A percentile compares a stretch with the other conserved stretches of the same genome.
Conservation (phyloP, 2,888 invertebrate species). For the Melanargia galathea region DNA sequence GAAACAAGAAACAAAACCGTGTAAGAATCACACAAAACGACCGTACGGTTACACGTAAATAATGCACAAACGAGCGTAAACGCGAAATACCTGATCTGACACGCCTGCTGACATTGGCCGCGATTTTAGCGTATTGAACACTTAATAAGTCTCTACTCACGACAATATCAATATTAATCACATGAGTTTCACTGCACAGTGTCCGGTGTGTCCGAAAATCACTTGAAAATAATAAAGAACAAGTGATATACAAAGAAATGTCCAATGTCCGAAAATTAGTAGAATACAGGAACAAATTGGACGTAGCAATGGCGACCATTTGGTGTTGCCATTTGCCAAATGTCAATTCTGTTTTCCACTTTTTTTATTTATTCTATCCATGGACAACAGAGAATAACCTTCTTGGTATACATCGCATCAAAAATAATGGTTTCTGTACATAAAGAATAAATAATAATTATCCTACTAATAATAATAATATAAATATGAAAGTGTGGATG, state of each 20-base stretch:
- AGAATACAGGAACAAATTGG: slow-evolving; percentile 56
- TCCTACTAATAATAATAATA: too few species aligned
- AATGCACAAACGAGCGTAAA: slow-evolving; percentile 56
- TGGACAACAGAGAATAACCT: too few species aligned
- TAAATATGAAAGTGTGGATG: too few species aligned
- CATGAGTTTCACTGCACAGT: slow-evolving; percentile 78
- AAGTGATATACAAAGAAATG: slow-evolving; percentile 64
- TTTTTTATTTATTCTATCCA: neutral
- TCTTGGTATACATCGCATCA: too few species aligned
- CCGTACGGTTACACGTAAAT: slow-evolving; percentile 47
- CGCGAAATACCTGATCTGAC: slow-evolving; percentile 91
- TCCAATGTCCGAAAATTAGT: slow-evolving; percentile 65
- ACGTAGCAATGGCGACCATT: slow-evolving; percentile 71
- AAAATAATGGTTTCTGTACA: too few species aligned
- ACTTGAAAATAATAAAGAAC: slow-evolving; percentile 66
- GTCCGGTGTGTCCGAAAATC: slow-evolving; percentile 68
- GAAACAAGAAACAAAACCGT: slow-evolving; percentile 78
- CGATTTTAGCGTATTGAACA: slow-evolving; percentile 82
- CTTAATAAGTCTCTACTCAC: slow-evolving; percentile 73
- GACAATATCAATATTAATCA: slow-evolving; percentile 72
- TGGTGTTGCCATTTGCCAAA: slow-evolving; percentile 41
- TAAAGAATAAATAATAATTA: too few species aligned
- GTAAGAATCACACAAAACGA: slow-evolving; percentile 49
- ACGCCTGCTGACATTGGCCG: slow-evolving; percentile 95
- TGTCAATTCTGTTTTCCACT: neutral